These are phyloP conservation scores for Rallus limicola DNA, from an alignment of 2,113 vertebrate genomes.

Conservation along the genomic window DNA sequence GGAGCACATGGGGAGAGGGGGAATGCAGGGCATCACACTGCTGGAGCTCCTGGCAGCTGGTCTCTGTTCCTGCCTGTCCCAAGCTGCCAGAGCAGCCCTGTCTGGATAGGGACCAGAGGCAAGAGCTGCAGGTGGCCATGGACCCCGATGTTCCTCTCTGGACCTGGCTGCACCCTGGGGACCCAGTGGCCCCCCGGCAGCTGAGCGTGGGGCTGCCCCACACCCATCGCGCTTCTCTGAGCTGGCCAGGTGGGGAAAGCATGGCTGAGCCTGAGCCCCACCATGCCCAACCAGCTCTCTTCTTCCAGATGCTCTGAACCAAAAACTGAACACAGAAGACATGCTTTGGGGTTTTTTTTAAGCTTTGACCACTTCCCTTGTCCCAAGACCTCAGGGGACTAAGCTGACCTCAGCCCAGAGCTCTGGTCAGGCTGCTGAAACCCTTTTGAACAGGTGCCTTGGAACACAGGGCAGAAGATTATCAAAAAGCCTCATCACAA, in stretches of 20 bases:
- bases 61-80: background rate
- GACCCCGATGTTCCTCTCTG: accelerated
- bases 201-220: background rate
- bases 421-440: background rate
- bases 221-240: background rate
- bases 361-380: background rate
- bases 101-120: background rate
- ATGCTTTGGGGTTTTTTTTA: background rate
- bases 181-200: accelerated
- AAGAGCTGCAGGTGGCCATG: background rate
- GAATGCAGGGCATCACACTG: background rate
- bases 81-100: background rate
- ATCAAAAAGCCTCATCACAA: background rate
- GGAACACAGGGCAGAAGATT: background rate
- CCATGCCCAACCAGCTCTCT: background rate
- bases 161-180: background rate
- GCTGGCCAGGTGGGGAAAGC: background rate
- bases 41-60: background rate
- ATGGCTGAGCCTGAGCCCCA: background rate
- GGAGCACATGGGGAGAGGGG: background rate
- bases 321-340: background rate
- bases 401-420: background rate
- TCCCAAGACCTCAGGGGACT: background rate
- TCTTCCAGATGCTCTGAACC: background rate
- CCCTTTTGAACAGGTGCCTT: background rate